A percentile compares a stretch with the other conserved stretches of the same genome.
These are phyloP conservation scores for Ptychoptera contaminata DNA, from an alignment of 2,888 invertebrate species.

Conservation along the genomic window DNA sequence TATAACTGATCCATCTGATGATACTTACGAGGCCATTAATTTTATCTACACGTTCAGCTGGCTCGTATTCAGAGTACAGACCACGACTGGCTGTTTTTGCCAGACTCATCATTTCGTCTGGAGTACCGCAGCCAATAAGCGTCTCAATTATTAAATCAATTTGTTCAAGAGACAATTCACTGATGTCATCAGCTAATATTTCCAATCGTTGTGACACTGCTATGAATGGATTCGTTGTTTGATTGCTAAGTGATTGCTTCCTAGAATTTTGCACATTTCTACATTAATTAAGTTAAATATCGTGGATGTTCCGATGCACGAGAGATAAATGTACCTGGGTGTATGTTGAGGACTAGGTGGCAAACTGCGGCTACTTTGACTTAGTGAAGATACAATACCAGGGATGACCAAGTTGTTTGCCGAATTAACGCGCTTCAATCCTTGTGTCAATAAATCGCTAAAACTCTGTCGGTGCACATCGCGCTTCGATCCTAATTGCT, in stretches of 20 bases:
- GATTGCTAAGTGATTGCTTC: constrained; percentile 44
- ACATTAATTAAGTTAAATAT: neutral
- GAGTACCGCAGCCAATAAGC: constrained; percentile 26
- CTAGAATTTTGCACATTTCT: constrained; percentile 18
- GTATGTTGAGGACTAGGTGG: constrained; percentile 65
- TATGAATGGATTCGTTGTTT: constrained; percentile 38
- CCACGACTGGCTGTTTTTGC: constrained; percentile 78
- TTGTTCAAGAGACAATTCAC: constrained; percentile 21
- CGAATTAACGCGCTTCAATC: constrained; percentile 53
- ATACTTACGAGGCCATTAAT: constrained; percentile 70
- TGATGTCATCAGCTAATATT: constrained; percentile 18
- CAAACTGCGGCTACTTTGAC: constrained; percentile 43
- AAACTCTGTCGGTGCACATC: constrained; percentile 25
- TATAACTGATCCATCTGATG: neutral
- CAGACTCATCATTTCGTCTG: constrained; percentile 72
- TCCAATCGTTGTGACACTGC: constrained; percentile 24
- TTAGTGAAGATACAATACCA: constrained; percentile 33
- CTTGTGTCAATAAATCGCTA: constrained; percentile 33
- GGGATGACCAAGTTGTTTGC: constrained; percentile 50
- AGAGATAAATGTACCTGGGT: constrained; percentile 32
- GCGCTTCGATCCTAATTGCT: neutral
- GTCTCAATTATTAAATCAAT: constrained; percentile 23
- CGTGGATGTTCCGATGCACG: neutral
- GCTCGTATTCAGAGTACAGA: constrained; percentile 55
- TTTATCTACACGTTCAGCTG: constrained; percentile 52